phyloP scores from a whole-genome alignment of 2,797 vertebrate genomes.

The Chiroxiphia lanceolata region DNA sequence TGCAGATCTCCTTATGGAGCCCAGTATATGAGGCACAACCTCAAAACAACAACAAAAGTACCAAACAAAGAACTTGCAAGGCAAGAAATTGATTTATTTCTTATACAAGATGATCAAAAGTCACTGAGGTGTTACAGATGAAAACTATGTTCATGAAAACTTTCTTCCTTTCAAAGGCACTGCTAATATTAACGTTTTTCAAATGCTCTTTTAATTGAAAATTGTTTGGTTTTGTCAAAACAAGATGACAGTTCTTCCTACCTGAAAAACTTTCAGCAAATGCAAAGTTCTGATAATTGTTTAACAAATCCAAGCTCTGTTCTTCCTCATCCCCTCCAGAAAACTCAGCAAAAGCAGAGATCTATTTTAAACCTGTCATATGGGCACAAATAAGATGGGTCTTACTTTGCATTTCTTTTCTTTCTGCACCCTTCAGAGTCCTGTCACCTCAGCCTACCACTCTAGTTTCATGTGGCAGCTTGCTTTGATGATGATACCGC shows the following conservation, averaged over 20 bases:
- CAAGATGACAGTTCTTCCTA: neutral
- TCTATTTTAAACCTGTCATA: neutral
- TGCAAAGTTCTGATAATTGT: neutral
- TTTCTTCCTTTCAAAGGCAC: neutral
- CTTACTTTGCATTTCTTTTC: neutral
- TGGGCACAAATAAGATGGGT: neutral
- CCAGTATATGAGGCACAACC: neutral
- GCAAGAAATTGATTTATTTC: neutral
- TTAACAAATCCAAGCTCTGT: neutral
- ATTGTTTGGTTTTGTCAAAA: neutral
- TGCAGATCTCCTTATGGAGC: neutral
- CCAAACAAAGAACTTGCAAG: neutral
- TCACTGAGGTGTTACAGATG: neutral
- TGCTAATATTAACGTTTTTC: neutral
- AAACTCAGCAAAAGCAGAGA: neutral
- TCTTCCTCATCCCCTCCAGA: neutral
- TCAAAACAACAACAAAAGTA: neutral
- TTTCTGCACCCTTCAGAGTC: neutral
- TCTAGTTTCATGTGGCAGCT: neutral
- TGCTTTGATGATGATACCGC: neutral
- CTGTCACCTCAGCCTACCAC: neutral
- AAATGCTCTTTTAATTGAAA: neutral
- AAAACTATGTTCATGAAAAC: neutral
- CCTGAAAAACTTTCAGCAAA: neutral
- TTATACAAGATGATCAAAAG: neutral